Base-by-base conservation (phyloP, 2,888 invertebrate species). In the Formica aserva region DNA sequence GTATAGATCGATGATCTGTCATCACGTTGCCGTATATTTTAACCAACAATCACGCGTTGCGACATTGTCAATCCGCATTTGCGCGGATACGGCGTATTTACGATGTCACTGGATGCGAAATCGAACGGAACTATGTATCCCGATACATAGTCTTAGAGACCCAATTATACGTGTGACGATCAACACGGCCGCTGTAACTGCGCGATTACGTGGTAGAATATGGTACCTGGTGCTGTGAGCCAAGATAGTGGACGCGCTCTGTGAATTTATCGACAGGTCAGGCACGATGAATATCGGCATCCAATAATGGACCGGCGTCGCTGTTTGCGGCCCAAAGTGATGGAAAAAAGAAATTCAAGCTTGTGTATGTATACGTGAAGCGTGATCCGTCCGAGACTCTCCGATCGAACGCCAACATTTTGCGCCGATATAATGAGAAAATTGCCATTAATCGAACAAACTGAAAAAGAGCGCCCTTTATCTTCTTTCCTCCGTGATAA, bases 161-260 rank as follows among this genome's bases (percentile, higher is more conserved):
- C 85, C 89, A 90, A 90, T 90, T 90, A 90, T 88, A 90, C 89
- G 88, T 89, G 88, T 65, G 90, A 87, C 80, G 90, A 89, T 86
- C 87, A 89, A 87, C 86, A 89, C 85, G 85, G 78, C 29, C 41
- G 81, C 66, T 86, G 83, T 87, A 88, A 88, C 86, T 66, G 81
- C 80, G 81, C 85, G 88, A 90, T 90, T 90, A 89, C 78, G 78
- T 85, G 83, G 76, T 52, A 52, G 82, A 80, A 85, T 86, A 82
- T 57, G 86, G 66, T 29, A 67, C 52, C 18, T 18, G 48, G 55
- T 63, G 77, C 32, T 55, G 48, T n/a, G 62, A 69, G 45, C 71
- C 52, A 81, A 71, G 74, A 82, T 84, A 84, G 75, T 82, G 55
- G 74, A 48, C 52, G 77, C 55, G 32, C 32, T 6, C 32, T 72